These are phyloP conservation scores for human DNA, from an alignment of 2,113 vertebrate genomes.

Conservation along the genomic window GRCh38 chr1:205701501-205702000, in stretches of 20 bases:
- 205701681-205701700: conserved; percentile 62
- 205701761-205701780: background rate
- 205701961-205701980: background rate
- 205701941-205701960: accelerated
- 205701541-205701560: background rate
- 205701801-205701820: background rate
- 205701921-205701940: too few species aligned
- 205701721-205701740: background rate
- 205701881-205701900: too few species aligned
- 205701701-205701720: conserved; percentile 50
- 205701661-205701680: conserved; percentile 61
- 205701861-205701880: background rate
- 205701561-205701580: background rate
- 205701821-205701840: background rate
- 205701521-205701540: background rate
- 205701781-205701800: background rate
- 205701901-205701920: background rate
- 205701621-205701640: background rate
- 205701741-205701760: background rate
- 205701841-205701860: background rate
- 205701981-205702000: background rate
- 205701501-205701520: background rate
- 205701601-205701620: conserved; percentile 46
- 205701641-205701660: conserved; percentile 33
- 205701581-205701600: background rate